phyloP scores from a whole-genome alignment of 1,140 invertebrate species.

The Drosophila equinoxialis region DNA sequence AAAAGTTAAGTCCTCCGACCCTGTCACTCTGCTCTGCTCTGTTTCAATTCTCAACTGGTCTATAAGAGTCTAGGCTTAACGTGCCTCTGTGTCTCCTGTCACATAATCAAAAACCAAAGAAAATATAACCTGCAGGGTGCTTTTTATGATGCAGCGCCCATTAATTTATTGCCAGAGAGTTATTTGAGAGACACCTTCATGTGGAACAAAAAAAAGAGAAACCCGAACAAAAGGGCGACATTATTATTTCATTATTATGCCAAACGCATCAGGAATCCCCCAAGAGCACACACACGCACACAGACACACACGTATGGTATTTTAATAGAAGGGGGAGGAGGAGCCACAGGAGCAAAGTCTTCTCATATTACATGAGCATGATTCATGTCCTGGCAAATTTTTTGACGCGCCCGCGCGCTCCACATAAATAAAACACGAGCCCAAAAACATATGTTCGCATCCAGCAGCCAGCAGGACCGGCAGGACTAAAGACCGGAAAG shows the following conservation, averaged over 20 bases:
- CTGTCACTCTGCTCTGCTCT: background rate
- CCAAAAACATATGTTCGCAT: slow-evolving; percentile 65
- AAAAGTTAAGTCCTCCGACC: slow-evolving; percentile 5
- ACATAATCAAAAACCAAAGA: slow-evolving; percentile 61
- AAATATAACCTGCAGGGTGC: slow-evolving; percentile 53
- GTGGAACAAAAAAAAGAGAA: slow-evolving; percentile 6
- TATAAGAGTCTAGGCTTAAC: slow-evolving; percentile 36
- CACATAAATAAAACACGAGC: slow-evolving; percentile 66
- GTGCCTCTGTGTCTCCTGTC: slow-evolving; percentile 40
- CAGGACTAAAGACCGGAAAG: slow-evolving; percentile 36
- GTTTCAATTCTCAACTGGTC: slow-evolving; percentile 43
- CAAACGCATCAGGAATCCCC: slow-evolving; percentile 65
- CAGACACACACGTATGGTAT: slow-evolving; percentile 10
- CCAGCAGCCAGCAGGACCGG: slow-evolving; percentile 31
- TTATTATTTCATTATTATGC: slow-evolving; percentile 82
- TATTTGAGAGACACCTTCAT: slow-evolving; percentile 64
- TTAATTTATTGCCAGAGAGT: slow-evolving; percentile 74
- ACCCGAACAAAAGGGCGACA: slow-evolving; percentile 72
- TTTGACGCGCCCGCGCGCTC: slow-evolving; percentile 54
- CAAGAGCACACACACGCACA: slow-evolving; percentile 27
- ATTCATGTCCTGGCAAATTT: slow-evolving; percentile 76
- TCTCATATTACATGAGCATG: slow-evolving; percentile 55
- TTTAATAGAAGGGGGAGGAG: slow-evolving; percentile 7
- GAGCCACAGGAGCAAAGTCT: slow-evolving; percentile 9
- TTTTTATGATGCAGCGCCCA: slow-evolving; percentile 75